Evolutionary conservation across 2,797 vertebrate species (phyloP).

Genomic region (Chaenodraco wilsoni): DNA sequence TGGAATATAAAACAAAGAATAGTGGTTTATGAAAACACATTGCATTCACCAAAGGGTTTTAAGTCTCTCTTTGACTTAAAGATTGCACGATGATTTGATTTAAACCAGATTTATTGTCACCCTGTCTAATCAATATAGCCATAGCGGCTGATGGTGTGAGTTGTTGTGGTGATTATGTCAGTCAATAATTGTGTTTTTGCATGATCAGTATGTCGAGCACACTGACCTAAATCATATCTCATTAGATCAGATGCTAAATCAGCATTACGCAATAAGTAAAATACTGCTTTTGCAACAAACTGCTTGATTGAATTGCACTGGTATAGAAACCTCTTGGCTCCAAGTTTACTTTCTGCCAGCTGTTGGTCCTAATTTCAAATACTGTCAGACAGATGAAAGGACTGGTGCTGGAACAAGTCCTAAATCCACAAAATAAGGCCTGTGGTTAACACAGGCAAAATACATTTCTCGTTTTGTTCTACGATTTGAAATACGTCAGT

Average conservation of each 20-base stretch:
- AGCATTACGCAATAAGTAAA: neutral
- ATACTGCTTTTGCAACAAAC: neutral
- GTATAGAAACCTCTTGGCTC: neutral
- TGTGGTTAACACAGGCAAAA: too few species aligned
- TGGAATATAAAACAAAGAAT: neutral
- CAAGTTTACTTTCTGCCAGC: neutral
- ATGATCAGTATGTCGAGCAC: neutral
- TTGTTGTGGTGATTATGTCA: neutral
- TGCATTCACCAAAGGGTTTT: conserved; percentile 3
- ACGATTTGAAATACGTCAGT: too few species aligned
- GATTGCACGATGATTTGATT: neutral
- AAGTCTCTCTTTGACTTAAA: neutral
- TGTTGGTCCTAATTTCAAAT: neutral
- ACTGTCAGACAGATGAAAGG: too few species aligned
- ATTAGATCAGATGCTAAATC: conserved; percentile 1
- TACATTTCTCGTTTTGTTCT: too few species aligned
- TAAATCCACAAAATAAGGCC: too few species aligned
- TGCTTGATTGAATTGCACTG: too few species aligned
- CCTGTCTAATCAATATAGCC: neutral
- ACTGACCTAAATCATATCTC: neutral
- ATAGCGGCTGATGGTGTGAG: neutral
- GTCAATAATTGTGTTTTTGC: neutral
- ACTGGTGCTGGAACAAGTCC: too few species aligned
- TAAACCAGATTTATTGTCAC: neutral
- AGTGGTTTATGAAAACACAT: neutral